These are phyloP conservation scores for Acromyrmex charruanus DNA, from an alignment of 1,140 invertebrate species.

Conservation along the genomic window DNA sequence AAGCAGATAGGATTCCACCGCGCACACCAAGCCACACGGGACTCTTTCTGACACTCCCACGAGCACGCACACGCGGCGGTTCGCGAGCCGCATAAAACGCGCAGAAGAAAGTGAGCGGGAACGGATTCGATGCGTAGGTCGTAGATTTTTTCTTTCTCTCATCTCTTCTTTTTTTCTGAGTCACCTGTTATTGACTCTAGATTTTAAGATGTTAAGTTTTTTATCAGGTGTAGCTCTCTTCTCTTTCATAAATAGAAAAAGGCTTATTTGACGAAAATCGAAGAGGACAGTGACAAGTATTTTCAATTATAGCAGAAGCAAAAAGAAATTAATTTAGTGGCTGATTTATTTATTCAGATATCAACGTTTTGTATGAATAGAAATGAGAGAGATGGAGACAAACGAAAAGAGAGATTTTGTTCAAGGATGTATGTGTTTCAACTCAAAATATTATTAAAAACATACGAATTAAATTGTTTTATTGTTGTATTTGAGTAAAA, in stretches of 20 bases:
- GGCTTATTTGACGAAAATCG: not conserved
- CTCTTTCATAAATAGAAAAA: not conserved
- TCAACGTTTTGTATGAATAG: not conserved
- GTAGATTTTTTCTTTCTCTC: not conserved
- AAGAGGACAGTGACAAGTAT: not conserved
- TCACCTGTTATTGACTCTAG: not conserved
- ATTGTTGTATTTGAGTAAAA: too few species aligned
- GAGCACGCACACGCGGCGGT: not conserved
- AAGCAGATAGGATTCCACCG: constrained; percentile 77
- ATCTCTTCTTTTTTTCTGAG: not conserved
- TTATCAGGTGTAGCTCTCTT: not conserved
- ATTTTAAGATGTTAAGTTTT: constrained; percentile 9
- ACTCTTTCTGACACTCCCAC: constrained; percentile 51
- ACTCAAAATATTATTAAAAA: too few species aligned
- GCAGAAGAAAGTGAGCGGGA: constrained; percentile 51
- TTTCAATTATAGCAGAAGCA: not conserved
- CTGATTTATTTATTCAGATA: not conserved
- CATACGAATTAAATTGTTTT: too few species aligned
- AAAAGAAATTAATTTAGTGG: not conserved
- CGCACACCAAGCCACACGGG: not conserved
- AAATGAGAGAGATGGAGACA: not conserved
- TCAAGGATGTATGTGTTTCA: not conserved
- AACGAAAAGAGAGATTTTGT: not conserved
- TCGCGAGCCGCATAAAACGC: constrained; percentile 50
- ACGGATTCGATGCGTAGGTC: constrained; percentile 29